Base-by-base conservation (phyloP, 1,140 invertebrate species). In the Notospermus geniculatus region DNA sequence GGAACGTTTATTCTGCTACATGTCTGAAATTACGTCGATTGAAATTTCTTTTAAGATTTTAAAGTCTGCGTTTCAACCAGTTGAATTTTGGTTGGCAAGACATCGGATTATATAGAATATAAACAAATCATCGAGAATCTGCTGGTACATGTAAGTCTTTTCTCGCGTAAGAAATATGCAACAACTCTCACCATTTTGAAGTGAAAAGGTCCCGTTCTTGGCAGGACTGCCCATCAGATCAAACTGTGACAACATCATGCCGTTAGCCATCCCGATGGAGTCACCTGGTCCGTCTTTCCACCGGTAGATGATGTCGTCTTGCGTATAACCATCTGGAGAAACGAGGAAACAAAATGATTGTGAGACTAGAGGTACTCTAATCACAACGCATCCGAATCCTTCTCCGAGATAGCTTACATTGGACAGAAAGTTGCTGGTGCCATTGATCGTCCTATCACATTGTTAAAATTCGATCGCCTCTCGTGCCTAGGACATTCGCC, bases 211-310 rank as follows among this genome's bases (percentile, higher is more conserved):
- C 23, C 57, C 62, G 63, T 80, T 80, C 56, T 69, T 67, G 39
- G 71, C 72, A 9, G 77, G 75, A 52, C 69, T 71, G 28, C 73
- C 72, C 7, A 79, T 67, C 4, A 83, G 65, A 62, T 83, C 80
- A 70, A 82, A 83, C 65, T 83, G 82, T 11, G 82, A 83, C 41
- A 83, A 56, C 11, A 71, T 67, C 60, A 83, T 72, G 30, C 75
- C 80, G 22, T 68, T 53, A 1, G 67, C 61, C 25, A 73, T 68
- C 41, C 69, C 68, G 11, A 76, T 71, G 2, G 76, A 73, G 11
- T 68, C 60, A 11, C 65, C 30, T 15, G 64, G 46, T 2, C 75
- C 74, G 59, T 70, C 71, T n/a, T 63, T 73, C 81, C 81, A 83
- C 46, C 68, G 69, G 63, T 83, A 83, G 2, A 71, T 59, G 1